A percentile compares a stretch with the other conserved stretches of the same genome.
Evolutionary conservation across 2,797 vertebrate species (phyloP).

Genomic region (Phalloptychus januarius): DNA sequence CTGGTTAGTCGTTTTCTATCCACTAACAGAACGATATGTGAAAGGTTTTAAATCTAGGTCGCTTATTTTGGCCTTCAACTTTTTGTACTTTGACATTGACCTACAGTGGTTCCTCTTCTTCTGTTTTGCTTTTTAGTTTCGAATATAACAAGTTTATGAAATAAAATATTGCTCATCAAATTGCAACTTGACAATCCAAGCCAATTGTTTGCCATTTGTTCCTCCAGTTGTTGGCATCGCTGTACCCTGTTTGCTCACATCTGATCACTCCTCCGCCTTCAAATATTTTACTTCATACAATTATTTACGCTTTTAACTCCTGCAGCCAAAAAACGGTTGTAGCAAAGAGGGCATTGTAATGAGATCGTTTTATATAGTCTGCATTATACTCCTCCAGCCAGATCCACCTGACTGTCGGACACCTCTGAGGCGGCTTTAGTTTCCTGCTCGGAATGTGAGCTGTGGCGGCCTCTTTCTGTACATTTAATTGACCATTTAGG

Average conservation of each 20-base stretch:
- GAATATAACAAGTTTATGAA: not conserved
- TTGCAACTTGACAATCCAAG: not conserved
- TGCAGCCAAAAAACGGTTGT: not conserved
- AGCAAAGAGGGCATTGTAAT: too few species aligned
- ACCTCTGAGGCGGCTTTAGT: not conserved
- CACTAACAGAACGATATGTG: not conserved
- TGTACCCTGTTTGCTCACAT: not conserved
- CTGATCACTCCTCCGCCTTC: not conserved
- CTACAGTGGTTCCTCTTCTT: not conserved
- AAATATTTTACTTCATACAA: not conserved
- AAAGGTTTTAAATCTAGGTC: not conserved
- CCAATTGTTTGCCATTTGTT: not conserved
- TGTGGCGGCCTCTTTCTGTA: too few species aligned
- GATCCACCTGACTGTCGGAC: not conserved
- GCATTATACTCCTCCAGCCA: not conserved
- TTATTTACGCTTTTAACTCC: not conserved
- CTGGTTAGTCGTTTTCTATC: slow-evolving; percentile 79
- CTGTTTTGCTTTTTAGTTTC: not conserved
- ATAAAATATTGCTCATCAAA: not conserved
- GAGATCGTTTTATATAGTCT: not conserved
- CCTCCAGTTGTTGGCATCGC: not conserved
- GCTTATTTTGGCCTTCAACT: not conserved
- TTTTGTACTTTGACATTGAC: not conserved
- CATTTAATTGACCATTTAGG: not conserved
- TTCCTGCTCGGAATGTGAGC: not conserved